Evolutionary conservation across 2,797 vertebrate genomes (phyloP).

Genomic region (Arnoldichthys spilopterus): DNA sequence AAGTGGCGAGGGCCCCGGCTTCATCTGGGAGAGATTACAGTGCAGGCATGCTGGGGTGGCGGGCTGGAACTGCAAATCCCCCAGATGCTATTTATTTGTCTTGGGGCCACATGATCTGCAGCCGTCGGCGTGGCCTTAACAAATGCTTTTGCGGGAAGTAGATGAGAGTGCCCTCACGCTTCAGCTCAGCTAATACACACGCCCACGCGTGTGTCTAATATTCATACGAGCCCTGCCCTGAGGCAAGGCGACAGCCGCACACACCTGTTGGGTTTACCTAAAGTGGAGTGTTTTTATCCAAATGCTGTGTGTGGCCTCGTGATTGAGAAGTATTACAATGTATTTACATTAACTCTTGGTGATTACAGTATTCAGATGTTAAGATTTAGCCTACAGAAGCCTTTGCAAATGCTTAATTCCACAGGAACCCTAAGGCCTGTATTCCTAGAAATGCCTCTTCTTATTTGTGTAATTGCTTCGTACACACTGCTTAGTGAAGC

Average conservation of each 20-base stretch:
- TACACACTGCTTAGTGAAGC: no score
- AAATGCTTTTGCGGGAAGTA: slow-evolving; percentile 75
- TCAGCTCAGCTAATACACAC: slow-evolving; percentile 24
- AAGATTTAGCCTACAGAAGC: neutral
- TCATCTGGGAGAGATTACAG: slow-evolving; percentile 96
- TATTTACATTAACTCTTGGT: neutral
- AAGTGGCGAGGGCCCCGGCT: slow-evolving; percentile 89
- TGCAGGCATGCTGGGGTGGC: slow-evolving; percentile 86
- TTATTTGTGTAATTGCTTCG: no score
- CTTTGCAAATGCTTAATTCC: neutral
- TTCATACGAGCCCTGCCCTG: neutral
- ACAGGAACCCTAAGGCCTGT: no score
- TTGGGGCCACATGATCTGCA: slow-evolving; percentile 82
- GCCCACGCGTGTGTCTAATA: slow-evolving; percentile 23
- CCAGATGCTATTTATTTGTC: slow-evolving; percentile 94
- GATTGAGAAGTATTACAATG: neutral
- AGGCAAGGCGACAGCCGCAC: slow-evolving; percentile 14
- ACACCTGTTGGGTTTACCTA: slow-evolving; percentile 36
- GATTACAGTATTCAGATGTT: neutral
- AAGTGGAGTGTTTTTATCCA: slow-evolving; percentile 8
- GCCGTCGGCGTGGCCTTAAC: slow-evolving; percentile 77
- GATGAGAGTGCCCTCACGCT: slow-evolving; percentile 52
- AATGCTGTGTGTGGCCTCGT: no score
- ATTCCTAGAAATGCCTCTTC: no score
- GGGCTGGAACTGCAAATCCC: slow-evolving; percentile 87